Evolutionary conservation across 2,888 invertebrate genomes (phyloP).

Genomic region (Nomada hirtipes): DNA sequence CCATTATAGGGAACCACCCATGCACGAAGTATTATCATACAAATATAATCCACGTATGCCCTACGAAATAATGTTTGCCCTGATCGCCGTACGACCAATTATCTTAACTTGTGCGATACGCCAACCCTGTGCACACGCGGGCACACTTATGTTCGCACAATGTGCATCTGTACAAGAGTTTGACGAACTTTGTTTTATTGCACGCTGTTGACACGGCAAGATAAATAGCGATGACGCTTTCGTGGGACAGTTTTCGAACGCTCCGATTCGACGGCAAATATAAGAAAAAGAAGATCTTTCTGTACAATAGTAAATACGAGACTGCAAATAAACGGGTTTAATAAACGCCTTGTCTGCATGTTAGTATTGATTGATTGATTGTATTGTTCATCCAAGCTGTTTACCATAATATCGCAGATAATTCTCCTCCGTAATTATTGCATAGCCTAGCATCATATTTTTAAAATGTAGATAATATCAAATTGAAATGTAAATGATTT

Average conservation of each 20-base stretch:
- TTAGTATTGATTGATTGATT: neutral
- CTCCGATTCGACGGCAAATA: neutral
- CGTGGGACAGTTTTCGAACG: neutral
- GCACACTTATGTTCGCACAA: neutral
- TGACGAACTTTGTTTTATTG: neutral
- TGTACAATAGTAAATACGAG: neutral
- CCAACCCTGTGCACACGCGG: constrained; percentile 39
- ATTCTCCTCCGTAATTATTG: too few species aligned
- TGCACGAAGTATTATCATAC: constrained; percentile 72
- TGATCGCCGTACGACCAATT: constrained; percentile 69
- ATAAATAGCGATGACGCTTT: neutral
- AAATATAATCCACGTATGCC: constrained; percentile 71
- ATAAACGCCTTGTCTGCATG: neutral
- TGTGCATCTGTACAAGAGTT: neutral
- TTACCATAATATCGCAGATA: too few species aligned
- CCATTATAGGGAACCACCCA: constrained; percentile 59
- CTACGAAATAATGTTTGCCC: constrained; percentile 71
- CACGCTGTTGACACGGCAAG: neutral
- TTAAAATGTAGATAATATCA: too few species aligned
- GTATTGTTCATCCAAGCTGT: too few species aligned
- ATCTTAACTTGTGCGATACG: constrained; percentile 68
- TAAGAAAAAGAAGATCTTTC: neutral
- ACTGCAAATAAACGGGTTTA: neutral
- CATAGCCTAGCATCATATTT: too few species aligned
- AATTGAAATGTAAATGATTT: too few species aligned